Conservation (phyloP, 2,888 invertebrate genomes). For the Drosophila hamatofila region DNA sequence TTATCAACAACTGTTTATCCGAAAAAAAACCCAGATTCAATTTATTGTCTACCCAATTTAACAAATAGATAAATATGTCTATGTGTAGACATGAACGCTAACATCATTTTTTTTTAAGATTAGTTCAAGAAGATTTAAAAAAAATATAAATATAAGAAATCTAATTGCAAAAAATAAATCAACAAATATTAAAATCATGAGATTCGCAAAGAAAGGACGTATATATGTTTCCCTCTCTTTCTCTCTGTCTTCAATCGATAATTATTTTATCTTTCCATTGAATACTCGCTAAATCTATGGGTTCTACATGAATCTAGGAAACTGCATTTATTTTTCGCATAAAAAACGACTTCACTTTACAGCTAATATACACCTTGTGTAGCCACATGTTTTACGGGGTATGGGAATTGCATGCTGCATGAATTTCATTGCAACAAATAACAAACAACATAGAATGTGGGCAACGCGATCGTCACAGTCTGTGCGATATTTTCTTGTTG, state of each 20-base stretch:
- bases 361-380: conserved; percentile 11
- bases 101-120: not conserved
- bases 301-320: not conserved
- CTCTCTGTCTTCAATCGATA: not conserved
- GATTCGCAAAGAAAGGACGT: conserved; percentile 4
- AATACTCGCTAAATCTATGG: not conserved
- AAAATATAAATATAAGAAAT: not conserved
- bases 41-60: not conserved
- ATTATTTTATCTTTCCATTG: not conserved
- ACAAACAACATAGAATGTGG: conserved; percentile 22
- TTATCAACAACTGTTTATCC: conserved; percentile 19
- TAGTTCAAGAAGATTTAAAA: not conserved
- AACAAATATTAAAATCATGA: not conserved
- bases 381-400: conserved; percentile 13
- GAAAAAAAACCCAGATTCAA: not conserved
- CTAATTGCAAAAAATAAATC: not conserved
- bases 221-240: not conserved
- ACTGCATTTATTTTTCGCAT: not conserved
- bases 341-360: not conserved
- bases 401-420: conserved; percentile 63
- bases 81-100: not conserved
- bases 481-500: conserved; percentile 27
- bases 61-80: not conserved
- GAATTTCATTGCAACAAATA: conserved; percentile 45
- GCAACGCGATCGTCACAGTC: conserved; percentile 38